Conservation (phyloP, 2,888 invertebrate genomes). For the Philopedon plagiatum region DNA sequence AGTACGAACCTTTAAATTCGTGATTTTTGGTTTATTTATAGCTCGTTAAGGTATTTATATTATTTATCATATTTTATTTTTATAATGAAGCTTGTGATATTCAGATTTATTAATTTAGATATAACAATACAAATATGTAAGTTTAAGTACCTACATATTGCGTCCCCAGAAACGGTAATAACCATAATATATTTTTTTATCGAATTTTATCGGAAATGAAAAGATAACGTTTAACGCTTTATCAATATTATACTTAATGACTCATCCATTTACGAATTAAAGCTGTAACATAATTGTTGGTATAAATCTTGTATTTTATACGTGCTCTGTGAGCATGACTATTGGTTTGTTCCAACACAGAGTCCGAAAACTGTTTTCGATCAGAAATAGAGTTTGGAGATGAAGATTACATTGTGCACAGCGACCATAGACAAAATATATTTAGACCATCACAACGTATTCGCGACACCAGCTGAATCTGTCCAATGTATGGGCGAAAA, state of each 20-base stretch:
- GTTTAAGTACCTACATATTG: slow-evolving; percentile 3
- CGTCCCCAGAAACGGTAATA: slow-evolving; percentile 1
- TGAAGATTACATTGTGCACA: too few relatives aligned
- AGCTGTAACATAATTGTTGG: neutral
- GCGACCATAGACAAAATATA: too few relatives aligned
- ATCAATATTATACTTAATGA: neutral
- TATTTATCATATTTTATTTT: neutral
- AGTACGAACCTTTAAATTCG: too few relatives aligned
- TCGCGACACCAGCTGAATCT: too few relatives aligned
- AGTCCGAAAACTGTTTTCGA: too few relatives aligned
- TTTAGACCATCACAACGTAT: too few relatives aligned
- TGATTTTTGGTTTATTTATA: too few relatives aligned
- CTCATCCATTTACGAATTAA: neutral
- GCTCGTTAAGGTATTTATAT: neutral
- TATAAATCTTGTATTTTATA: too few relatives aligned
- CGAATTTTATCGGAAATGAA: neutral
- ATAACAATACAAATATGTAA: slow-evolving; percentile 4
- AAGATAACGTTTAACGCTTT: neutral
- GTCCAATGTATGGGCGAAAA: too few relatives aligned
- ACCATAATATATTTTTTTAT: neutral
- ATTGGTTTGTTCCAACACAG: too few relatives aligned
- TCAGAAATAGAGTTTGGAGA: too few relatives aligned
- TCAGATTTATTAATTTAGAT: slow-evolving; percentile 5
- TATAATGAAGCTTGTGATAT: neutral
- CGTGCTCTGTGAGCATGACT: too few relatives aligned